Percentiles rank a stretch among this genome's conserved stretches.
These are phyloP conservation scores for Cinclus mexicanus DNA, from an alignment of 2,113 vertebrate genomes.

Conservation along the genomic window DNA sequence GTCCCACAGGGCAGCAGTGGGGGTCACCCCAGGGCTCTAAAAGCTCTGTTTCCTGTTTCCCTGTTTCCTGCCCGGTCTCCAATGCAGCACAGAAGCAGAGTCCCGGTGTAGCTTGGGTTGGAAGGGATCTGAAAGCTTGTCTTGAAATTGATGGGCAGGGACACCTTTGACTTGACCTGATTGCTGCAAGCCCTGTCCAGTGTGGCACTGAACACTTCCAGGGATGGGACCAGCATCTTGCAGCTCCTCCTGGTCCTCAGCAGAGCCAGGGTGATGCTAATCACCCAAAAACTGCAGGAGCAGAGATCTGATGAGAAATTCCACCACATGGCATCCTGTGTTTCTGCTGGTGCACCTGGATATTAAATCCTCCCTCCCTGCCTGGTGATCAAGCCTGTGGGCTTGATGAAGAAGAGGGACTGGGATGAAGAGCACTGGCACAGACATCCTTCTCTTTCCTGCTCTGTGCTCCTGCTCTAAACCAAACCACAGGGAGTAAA, in stretches of 20 bases:
- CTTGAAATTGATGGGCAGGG: background rate
- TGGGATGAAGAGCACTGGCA: background rate
- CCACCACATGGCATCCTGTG: background rate
- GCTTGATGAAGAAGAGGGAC: background rate
- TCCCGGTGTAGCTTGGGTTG: background rate
- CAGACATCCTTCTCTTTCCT: background rate
- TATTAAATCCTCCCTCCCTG: background rate
- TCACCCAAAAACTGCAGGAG: background rate
- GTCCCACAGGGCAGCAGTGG: too few relatives aligned
- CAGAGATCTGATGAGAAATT: background rate
- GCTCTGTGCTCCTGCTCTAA: background rate
- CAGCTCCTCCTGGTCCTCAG: rapidly evolving
- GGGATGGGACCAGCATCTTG: background rate
- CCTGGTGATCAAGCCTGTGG: background rate
- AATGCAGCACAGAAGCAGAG: background rate
- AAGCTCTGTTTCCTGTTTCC: too few relatives aligned
- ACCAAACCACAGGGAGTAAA: background rate
- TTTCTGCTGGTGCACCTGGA: background rate
- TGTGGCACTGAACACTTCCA: background rate
- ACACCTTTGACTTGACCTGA: background rate
- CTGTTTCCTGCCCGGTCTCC: background rate
- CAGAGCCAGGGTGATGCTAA: rapidly evolving
- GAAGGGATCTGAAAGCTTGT: background rate
- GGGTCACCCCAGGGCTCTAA: too few relatives aligned
- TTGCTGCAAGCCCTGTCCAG: background rate